These are phyloP conservation scores for Camelus dromedarius DNA, from an alignment of 2,113 vertebrate species.

Conservation along the genomic window DNA sequence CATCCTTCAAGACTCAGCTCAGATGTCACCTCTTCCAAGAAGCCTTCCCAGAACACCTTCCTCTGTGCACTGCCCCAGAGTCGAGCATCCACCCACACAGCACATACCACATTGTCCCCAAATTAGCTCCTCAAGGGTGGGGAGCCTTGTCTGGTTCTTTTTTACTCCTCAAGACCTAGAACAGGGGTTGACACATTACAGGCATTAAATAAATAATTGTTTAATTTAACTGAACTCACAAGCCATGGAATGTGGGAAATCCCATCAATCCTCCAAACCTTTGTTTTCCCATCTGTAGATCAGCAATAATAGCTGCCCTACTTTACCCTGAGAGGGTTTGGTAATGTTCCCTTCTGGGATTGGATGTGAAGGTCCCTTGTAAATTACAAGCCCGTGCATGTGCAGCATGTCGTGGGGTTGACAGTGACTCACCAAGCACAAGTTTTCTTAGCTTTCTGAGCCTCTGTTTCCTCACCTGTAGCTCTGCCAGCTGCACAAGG, in stretches of 20 bases:
- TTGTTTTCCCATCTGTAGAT: not conserved
- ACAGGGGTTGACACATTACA: not conserved
- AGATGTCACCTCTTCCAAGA: no score
- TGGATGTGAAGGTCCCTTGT: not conserved
- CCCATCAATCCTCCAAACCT: not conserved
- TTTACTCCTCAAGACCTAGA: not conserved
- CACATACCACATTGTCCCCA: not conserved
- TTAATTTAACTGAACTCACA: not conserved
- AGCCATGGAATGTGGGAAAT: not conserved
- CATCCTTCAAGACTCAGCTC: not conserved
- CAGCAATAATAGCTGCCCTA: not conserved
- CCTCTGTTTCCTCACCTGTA: not conserved
- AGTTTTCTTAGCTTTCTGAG: not conserved
- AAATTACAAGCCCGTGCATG: accelerated
- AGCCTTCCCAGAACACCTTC: not conserved
- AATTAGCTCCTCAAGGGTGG: not conserved
- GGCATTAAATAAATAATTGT: not conserved
- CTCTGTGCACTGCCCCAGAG: not conserved
- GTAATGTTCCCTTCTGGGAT: accelerated
- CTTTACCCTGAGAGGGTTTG: not conserved
- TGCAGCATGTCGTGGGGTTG: accelerated
- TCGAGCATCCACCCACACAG: not conserved
- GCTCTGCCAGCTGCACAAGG: not conserved
- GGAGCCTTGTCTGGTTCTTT: not conserved
- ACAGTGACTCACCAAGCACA: accelerated